Percentiles rank a stretch among this genome's conserved stretches.
phyloP scores from a whole-genome alignment of 2,797 vertebrate genomes.

The Nyctalus aviator region DNA sequence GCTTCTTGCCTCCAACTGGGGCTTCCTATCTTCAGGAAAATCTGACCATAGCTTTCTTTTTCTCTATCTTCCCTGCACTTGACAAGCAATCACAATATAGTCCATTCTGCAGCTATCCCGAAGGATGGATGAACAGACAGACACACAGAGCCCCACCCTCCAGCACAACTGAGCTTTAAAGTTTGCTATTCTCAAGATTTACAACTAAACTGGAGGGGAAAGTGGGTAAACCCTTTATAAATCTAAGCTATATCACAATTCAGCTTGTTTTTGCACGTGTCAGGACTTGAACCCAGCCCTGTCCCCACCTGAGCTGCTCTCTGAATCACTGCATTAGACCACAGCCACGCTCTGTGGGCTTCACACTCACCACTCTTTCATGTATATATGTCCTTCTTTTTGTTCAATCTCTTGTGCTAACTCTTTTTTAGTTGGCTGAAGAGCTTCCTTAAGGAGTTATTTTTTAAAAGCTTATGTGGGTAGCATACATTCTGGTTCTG shows the following conservation, averaged over 20 bases:
- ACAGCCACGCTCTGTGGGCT: background rate
- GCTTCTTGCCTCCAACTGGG: background rate
- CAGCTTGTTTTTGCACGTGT: background rate
- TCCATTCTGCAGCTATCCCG: background rate
- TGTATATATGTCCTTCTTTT: background rate
- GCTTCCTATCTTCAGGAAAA: constrained; percentile 32
- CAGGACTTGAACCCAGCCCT: background rate
- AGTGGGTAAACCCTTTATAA: background rate
- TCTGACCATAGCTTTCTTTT: background rate
- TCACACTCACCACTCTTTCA: background rate
- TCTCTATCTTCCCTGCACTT: background rate
- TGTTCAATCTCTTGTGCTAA: background rate
- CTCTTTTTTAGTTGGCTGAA: background rate
- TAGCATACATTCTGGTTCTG: background rate
- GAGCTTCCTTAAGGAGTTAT: background rate
- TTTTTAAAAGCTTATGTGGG: background rate
- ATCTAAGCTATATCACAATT: background rate
- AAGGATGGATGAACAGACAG: background rate
- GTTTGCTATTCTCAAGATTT: background rate
- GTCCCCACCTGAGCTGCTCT: background rate
- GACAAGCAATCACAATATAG: background rate
- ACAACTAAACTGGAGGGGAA: background rate
- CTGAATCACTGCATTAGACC: background rate
- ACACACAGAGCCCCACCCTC: background rate
- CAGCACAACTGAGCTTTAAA: background rate